Conservation (phyloP, 2,113 vertebrate species). For the Bungarus multicinctus region DNA sequence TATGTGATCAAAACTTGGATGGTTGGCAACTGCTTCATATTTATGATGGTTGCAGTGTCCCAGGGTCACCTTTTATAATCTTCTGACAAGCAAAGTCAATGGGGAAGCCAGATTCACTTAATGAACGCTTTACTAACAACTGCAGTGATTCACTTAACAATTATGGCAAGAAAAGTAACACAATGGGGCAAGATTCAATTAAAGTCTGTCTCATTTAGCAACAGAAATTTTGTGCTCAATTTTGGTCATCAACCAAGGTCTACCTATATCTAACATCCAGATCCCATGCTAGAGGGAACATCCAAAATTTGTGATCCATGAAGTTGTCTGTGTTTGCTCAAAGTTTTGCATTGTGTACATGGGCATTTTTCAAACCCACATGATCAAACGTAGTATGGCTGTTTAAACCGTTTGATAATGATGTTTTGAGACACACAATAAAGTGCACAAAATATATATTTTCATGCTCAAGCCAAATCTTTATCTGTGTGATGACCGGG, state of each 20-base stretch:
- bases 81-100: neutral
- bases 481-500: no score
- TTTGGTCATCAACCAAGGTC: neutral
- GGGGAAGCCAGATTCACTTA: neutral
- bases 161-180: neutral
- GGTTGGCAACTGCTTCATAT: no score
- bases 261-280: neutral
- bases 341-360: neutral
- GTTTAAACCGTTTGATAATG: neutral
- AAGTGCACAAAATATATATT: neutral
- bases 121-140: neutral
- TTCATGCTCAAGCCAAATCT: no score
- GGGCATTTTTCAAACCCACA: neutral
- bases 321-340: neutral
- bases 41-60: neutral
- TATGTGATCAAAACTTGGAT: no score
- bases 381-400: neutral
- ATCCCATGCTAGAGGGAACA: neutral
- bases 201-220: neutral
- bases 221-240: neutral
- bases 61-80: neutral
- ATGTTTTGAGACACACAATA: neutral
- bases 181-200: neutral
- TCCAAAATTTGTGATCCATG: neutral
- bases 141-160: no score